Evolutionary conservation across 2,797 vertebrate species (phyloP), one percentile per base, ranked within the genome.

Genomic region (Argya squamiceps): DNA sequence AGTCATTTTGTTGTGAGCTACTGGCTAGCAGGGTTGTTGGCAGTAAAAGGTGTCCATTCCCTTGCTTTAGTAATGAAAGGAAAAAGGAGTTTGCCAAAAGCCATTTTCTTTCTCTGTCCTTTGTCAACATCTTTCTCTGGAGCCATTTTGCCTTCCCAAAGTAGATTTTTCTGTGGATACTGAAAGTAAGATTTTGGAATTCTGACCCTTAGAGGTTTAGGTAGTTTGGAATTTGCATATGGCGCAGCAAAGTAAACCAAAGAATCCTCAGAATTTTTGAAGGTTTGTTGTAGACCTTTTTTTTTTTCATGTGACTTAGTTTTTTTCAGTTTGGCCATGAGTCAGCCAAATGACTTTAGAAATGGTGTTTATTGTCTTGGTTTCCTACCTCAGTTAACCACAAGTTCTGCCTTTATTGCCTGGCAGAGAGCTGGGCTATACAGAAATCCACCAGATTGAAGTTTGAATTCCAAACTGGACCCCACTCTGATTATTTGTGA

Each of bases 1-100:
- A 84, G 82, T 91, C 41, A 88, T 96, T 91, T 92, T 13, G n/a
- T 69, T 95, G 69, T 88, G 82, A 89, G 56, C 39, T 80, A 18
- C 56, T 92, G 77, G 67, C 86, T 78, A 70, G 73, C 55, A 59
- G 70, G 16, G 50, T 21, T 91, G n/a, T 83, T 96, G 86, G 84
- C 92, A 88, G 32, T 55, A 76, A 80, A 85, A 95, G 44, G 19
- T 49, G 58, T 73, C 74, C 50, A 46, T 90, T 94, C 84, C 30
- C 15, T 83, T 85, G 74, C 36, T 65, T 52, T 56, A 68, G 52
- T 86, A 93, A 84, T 86, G n/a, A 44, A 92, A 91, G 43, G 36
- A 63, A 76, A 63, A 89, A 81, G 36, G 58, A 59, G 37, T 76
- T 90, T 90, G 85, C 80, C 71, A 90, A 74, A 90, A 34, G 3